Evolutionary conservation across 1,140 invertebrate species (phyloP), one percentile per base, ranked within the genome.

Genomic region (Leptopilina boulardi): DNA sequence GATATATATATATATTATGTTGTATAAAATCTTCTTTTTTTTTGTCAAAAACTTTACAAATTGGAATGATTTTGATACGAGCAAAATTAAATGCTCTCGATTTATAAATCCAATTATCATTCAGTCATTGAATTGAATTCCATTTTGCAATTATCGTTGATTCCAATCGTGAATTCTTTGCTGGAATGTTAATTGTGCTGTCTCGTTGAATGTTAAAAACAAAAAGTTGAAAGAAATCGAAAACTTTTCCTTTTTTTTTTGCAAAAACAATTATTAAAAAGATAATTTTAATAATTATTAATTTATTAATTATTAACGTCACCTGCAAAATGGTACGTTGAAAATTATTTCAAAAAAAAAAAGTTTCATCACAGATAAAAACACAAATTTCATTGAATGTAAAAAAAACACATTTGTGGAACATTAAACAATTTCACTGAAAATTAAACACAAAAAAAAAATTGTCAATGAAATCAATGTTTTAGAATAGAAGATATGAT

Each of bases 101-200:
- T 21, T 56, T 51, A 56, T 9, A 56, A 21, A 56, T 56, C 6
- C n/a, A 51, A 66, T 30, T 59, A 26, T 23, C 56, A 66, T 66
- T 30, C 59, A n/a, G 3, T 34, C 13, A 66, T 15, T 66, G 56
- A 26, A 66, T 66, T 66, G 13, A 19, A 19, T 66, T 26, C 56
- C 56, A 66, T 66, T 66, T 66, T 66, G 56, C 56, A 66, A 21
- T 11, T 26, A 15, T 66, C 11, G 21, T 26, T 66, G 6, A 66
- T 66, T 66, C 11, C 23, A 23, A 26, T 66, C 23, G 15, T 66
- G 23, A 66, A 66, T 26, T 26, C 56, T 13, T 30, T 30, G 19
- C 54, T 2, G 15, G 56, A 66, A 66, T 66, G 26, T 66, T 30
- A 66, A 66, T 66, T 30, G 23, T n/a, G n/a, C n/a, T n/a, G 23